A percentile compares a stretch with the other conserved stretches of the same genome.
These are phyloP conservation scores for Taeniopygia guttata DNA, from an alignment of 2,797 vertebrate species.

Conservation along the genomic window DNA sequence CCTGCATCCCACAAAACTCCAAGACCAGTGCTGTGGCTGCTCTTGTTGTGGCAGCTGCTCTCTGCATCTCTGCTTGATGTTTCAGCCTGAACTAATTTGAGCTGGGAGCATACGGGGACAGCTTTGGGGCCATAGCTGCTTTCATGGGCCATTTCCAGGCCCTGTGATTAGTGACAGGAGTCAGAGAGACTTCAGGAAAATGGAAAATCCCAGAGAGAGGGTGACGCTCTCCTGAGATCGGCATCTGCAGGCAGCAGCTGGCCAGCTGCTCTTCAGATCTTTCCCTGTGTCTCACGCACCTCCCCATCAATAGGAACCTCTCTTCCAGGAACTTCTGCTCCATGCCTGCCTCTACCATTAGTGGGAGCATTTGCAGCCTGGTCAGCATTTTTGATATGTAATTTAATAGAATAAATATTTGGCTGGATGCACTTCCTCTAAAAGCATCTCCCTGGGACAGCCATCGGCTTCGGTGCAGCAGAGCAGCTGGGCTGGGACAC, in stretches of 20 bases:
- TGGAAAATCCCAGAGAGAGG: constrained; percentile 51
- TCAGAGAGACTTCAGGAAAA: constrained; percentile 33
- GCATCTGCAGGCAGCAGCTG: constrained; percentile 38
- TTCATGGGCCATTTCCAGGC: constrained; percentile 55
- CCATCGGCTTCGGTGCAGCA: neutral
- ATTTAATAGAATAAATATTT: constrained; percentile 65
- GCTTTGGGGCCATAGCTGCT: constrained; percentile 16
- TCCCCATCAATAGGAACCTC: neutral
- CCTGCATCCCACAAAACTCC: neutral
- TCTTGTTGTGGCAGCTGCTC: constrained; percentile 3
- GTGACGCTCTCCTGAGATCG: constrained; percentile 31
- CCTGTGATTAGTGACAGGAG: constrained; percentile 56
- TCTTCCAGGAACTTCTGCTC: neutral
- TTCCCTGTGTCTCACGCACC: constrained; percentile 9
- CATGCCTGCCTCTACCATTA: constrained; percentile 22
- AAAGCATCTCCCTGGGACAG: neutral
- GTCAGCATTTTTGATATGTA: constrained; percentile 43
- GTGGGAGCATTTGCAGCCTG: constrained; percentile 42
- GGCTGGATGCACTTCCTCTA: constrained; percentile 35
- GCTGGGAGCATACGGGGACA: constrained; percentile 53
- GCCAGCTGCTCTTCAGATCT: constrained; percentile 55
- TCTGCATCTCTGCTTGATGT: constrained; percentile 28
- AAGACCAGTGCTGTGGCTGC: neutral
- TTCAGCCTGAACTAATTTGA: constrained; percentile 62
- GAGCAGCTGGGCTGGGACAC: neutral